Base-by-base conservation (phyloP, 1,140 invertebrate species). In the Eciton burchellii region DNA sequence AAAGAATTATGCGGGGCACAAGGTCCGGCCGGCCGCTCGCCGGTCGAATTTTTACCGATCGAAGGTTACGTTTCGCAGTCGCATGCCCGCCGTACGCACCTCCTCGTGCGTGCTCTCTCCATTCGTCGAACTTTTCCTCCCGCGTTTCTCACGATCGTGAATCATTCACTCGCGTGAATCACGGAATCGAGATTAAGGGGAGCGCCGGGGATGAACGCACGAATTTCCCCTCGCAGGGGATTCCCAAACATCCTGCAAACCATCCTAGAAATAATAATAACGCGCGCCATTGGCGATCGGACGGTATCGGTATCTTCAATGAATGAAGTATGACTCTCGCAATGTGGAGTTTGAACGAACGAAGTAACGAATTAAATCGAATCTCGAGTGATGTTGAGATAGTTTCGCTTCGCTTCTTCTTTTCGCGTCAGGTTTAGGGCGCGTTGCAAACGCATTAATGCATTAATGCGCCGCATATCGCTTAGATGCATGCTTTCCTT, bases 1-100 rank as follows among this genome's bases (percentile, higher is more conserved):
- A 91, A 91, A 91, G 90, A 91, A 91, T 91, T 88, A 90, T 91
- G 84, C 89, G 84, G 90, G 84, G 85, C 88, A 90, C 90, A 91
- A 91, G 90, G 90, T 91, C 90, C 87, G 89, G 89, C 89, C 90
- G 84, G 87, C 90, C 91, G 79, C 85, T 92, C 91, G 89, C 90
- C 82, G 83, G 68, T 81, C 88, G 76, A 70, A 92, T 91, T 92
- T 92, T 92, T 92, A 91, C 85, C 85, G 68, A 90, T 89, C 87
- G 90, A 91, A 92, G 91, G 91, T 91, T 91, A 90, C 76, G 86
- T 90, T 83, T 86, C 84, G 84, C 81, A 84, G 82, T 68, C 82
- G 56, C 24, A 71, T 82, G 57, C 77, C 84, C 35, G 60, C 43
- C 45, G 29, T 56, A 65, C 72, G 45, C 85, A 70, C 60, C 14